Percentiles rank a stretch among this genome's conserved stretches.
These are phyloP conservation scores for Masnerella sp. DNA, from an alignment of 2,888 invertebrate species.

Conservation along the genomic window DNA sequence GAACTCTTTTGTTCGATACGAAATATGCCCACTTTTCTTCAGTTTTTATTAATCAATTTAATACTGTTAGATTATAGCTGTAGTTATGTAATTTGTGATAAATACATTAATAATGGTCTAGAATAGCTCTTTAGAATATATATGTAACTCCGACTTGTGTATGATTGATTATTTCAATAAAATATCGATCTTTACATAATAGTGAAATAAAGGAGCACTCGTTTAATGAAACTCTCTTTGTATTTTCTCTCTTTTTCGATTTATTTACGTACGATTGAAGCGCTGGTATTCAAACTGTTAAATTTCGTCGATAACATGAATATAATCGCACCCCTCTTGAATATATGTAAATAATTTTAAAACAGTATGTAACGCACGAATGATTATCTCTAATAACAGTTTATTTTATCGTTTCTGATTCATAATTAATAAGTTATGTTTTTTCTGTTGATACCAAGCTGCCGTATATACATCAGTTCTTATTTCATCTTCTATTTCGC, in stretches of 20 bases:
- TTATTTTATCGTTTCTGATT: constrained; percentile 27
- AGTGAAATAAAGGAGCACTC: no score
- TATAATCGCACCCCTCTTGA: background rate
- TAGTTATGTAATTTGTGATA: no score
- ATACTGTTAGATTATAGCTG: background rate
- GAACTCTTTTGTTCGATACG: constrained; percentile 24
- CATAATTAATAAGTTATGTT: constrained; percentile 34
- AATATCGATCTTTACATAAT: no score
- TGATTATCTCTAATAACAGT: constrained; percentile 40
- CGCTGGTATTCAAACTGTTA: constrained; percentile 13
- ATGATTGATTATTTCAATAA: no score
- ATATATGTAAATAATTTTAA: constrained; percentile 32
- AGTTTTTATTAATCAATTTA: constrained; percentile 38
- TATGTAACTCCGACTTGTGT: no score
- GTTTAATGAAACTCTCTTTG: background rate
- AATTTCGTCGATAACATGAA: constrained; percentile 7
- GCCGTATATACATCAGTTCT: constrained; percentile 13
- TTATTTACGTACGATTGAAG: constrained; percentile 16
- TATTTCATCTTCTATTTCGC: constrained; percentile 20
- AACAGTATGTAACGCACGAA: constrained; percentile 11
- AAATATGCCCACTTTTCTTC: constrained; percentile 24
- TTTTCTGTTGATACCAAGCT: constrained; percentile 8
- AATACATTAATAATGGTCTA: no score
- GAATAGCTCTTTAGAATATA: no score
- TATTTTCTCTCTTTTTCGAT: constrained; percentile 1